Base-by-base conservation (phyloP, 1,140 invertebrate genomes). In the Archivesica marissinica region DNA sequence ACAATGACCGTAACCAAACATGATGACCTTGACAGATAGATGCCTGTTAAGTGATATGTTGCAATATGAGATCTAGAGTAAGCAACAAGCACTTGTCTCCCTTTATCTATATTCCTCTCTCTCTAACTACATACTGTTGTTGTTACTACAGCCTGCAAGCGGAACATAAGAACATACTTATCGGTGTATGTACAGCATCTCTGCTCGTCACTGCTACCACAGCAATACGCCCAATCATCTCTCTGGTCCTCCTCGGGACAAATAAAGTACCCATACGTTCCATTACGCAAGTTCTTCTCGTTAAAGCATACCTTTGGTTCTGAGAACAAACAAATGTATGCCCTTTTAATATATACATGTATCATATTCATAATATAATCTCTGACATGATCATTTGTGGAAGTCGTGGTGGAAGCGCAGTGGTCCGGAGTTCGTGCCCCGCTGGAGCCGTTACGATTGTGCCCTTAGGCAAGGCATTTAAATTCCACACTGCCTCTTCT, bases 221-320 rank as follows among this genome's bases (percentile, higher is more conserved):
- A 84, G 39, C 81, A 84, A n/a, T 76, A 74, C 4, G 74, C 70
- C 20, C 35, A 44, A 17, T 39, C 39, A 52, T 84, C 81, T 28
- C 30, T 50, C 41, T 75, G 35, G 35, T 35, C 20, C 9, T 28
- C 20, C 39, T 75, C 72, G 0, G 81, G 81, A 52, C 81, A 84
- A 6, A 84, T 50, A 39, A 84, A 84, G 50, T 84, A 84, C 11
- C 81, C 81, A 23, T 47, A 76, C n/a, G 81, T 84, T 9, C 39
- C 39, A 38, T 84, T 84, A 11, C 59, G 35, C 4, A 84, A 35
- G 38, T 84, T 66, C 41, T 64, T 64, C 23, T 66, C 81, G 68
- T 84, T 84, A 33, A 44, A 84, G 35, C 81, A 84, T 30, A 84
- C 66, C 0, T n/a, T 59, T 47, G 81, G 81, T 50, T 84, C 81